Conservation (phyloP, 2,888 invertebrate genomes). For the Stenoptilia bipunctidactyla region DNA sequence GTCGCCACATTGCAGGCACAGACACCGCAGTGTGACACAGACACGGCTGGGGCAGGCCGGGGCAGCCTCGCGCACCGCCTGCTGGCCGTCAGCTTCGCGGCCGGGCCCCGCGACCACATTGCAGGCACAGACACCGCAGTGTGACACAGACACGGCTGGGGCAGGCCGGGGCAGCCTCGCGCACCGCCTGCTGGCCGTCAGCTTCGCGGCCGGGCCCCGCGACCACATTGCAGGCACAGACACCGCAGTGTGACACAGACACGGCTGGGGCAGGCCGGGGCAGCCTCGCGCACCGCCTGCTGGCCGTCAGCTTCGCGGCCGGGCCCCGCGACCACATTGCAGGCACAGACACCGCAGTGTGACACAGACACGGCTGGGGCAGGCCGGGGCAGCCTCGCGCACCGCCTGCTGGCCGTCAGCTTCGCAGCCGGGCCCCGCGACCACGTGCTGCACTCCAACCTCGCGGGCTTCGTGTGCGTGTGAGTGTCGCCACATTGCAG, state of each 20-base stretch:
- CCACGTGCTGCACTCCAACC: constrained; percentile 80
- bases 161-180: constrained; percentile 81
- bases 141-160: no score
- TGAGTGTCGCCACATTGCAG: no score
- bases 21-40: no score
- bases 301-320: constrained; percentile 90
- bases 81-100: constrained; percentile 89
- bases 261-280: constrained; percentile 80
- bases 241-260: no score
- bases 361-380: no score
- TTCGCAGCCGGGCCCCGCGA: constrained; percentile 87
- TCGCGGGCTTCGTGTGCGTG: constrained; percentile 88
- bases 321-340: constrained; percentile 85
- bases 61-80: constrained; percentile 90
- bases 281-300: constrained; percentile 86
- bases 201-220: constrained; percentile 84
- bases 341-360: no score
- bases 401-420: constrained; percentile 91
- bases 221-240: no score
- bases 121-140: constrained; percentile 77
- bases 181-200: constrained; percentile 91
- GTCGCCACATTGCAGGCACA: no score
- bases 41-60: no score
- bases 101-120: constrained; percentile 85
- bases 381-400: constrained; percentile 81